A percentile compares a stretch with the other conserved stretches of the same genome.
Conservation (phyloP, 1,140 invertebrate genomes). For the Pemphigus obesinymphae region DNA sequence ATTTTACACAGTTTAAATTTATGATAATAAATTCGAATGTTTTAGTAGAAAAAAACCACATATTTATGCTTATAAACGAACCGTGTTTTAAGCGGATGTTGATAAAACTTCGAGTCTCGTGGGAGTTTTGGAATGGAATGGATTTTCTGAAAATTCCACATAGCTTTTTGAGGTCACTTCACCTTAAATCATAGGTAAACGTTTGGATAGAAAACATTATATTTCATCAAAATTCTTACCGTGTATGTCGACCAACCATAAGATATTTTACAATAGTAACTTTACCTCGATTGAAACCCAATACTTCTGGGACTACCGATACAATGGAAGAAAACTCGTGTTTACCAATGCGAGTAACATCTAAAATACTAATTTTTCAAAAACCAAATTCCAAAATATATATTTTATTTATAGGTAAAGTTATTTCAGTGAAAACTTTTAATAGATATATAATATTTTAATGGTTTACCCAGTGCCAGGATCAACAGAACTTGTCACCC, state of each 20-base stretch:
- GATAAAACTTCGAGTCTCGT: conserved; percentile 1
- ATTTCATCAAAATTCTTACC: not conserved
- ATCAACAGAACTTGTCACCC: too few relatives aligned
- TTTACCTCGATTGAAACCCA: not conserved
- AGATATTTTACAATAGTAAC: not conserved
- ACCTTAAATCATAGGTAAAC: not conserved
- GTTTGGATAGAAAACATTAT: not conserved
- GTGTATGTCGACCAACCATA: not conserved
- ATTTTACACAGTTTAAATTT: not conserved
- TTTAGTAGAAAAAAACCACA: not conserved
- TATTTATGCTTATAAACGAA: not conserved
- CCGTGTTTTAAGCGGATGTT: not conserved
- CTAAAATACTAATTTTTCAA: not conserved
- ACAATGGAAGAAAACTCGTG: not conserved
- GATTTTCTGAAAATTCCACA: not conserved
- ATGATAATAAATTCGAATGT: not conserved
- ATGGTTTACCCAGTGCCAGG: too few relatives aligned
- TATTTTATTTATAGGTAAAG: not conserved
- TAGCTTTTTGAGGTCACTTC: not conserved
- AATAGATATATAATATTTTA: too few relatives aligned
- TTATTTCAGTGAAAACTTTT: too few relatives aligned
- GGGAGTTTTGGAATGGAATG: not conserved
- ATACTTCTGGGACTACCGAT: not conserved
- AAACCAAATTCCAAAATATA: not conserved
- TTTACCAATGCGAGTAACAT: not conserved